Conservation (phyloP, 35 echinoderm and acorn worm genomes). For the Heliocidaris erythrogramma region DNA sequence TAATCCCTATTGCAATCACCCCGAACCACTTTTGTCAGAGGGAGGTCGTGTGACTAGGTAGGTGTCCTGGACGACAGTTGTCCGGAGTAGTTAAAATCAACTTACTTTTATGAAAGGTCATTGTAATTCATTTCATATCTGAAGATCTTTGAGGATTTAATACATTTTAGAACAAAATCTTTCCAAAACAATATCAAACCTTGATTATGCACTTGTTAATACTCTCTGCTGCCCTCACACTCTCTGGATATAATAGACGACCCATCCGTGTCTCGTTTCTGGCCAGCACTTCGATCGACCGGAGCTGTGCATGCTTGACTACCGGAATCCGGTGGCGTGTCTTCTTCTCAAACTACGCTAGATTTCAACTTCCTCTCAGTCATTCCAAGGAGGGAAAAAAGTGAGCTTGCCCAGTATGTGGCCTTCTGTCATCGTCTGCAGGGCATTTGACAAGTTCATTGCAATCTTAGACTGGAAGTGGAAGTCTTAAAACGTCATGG, state of each 20-base stretch:
- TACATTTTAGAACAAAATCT: too few relatives aligned
- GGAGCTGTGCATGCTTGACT: neutral
- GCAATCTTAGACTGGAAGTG: neutral
- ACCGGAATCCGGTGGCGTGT: constrained; percentile 13
- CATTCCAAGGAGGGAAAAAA: neutral
- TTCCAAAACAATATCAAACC: too few relatives aligned
- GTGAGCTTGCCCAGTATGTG: neutral
- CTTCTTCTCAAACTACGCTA: neutral
- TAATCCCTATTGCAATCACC: too few relatives aligned
- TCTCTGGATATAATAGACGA: neutral
- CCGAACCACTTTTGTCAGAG: too few relatives aligned
- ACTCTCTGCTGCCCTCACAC: neutral
- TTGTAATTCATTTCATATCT: too few relatives aligned
- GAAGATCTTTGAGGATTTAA: too few relatives aligned
- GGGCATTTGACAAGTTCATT: neutral
- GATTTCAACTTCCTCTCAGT: neutral
- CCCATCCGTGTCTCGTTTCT: neutral
- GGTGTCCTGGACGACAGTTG: too few relatives aligned
- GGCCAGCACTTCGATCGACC: neutral
- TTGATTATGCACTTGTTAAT: neutral
- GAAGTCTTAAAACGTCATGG: neutral
- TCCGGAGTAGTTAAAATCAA: too few relatives aligned
- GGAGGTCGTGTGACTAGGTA: too few relatives aligned
- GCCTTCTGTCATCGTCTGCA: neutral
- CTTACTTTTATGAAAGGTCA: too few relatives aligned